Conservation (phyloP, 1,140 invertebrate genomes). For the Triops cancriformis region DNA sequence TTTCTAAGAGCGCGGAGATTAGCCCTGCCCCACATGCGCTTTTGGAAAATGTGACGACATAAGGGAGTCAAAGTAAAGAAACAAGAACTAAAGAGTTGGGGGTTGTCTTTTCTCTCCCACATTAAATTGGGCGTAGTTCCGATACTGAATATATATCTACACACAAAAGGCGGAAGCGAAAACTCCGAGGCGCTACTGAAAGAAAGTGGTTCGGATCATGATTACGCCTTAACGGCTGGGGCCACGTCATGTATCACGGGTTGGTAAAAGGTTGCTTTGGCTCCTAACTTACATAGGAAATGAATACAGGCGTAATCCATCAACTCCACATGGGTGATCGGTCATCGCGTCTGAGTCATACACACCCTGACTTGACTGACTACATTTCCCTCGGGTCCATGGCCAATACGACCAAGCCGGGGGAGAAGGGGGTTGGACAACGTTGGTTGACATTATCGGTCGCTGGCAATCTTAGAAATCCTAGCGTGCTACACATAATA, state of each 20-base stretch:
- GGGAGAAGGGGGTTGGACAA: not conserved
- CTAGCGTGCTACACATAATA: not conserved
- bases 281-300: not conserved
- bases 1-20: not conserved
- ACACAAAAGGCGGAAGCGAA: not conserved
- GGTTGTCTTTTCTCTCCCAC: not conserved
- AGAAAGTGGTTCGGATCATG: not conserved
- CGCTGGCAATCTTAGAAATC: not conserved
- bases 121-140: not conserved
- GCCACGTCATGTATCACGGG: not conserved
- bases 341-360: not conserved
- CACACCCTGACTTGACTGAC: not conserved
- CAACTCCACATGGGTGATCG: slow-evolving; percentile 6
- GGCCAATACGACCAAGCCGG: not conserved
- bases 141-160: not conserved
- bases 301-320: slow-evolving; percentile 9
- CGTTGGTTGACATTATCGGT: not conserved
- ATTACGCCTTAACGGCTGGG: not conserved
- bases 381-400: not conserved
- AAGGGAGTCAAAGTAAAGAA: not conserved
- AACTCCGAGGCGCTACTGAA: not conserved
- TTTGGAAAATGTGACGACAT: not conserved
- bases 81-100: not conserved
- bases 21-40: not conserved
- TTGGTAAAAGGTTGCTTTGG: not conserved